A percentile compares a stretch with the other conserved stretches of the same genome.
phyloP scores from a whole-genome alignment of 1,140 invertebrate genomes.

The Triops longicaudatus region DNA sequence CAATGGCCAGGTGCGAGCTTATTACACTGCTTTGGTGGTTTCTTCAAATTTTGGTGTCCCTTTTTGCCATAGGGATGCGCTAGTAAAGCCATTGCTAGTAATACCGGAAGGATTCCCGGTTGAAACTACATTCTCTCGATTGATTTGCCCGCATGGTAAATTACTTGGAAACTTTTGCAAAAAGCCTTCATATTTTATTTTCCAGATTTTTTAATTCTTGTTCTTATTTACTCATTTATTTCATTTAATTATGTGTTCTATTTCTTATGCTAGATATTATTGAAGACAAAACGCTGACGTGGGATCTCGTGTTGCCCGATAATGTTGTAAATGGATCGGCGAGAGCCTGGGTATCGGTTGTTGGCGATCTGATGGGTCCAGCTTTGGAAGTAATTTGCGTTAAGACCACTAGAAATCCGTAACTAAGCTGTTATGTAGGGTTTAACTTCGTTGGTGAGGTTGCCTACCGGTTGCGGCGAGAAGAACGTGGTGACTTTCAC shows the following conservation, averaged over 20 bases:
- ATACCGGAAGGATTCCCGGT: conserved; percentile 52
- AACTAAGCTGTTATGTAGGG: neutral
- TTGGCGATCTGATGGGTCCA: conserved; percentile 53
- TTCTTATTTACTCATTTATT: neutral
- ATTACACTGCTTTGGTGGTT: neutral
- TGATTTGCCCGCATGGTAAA: conserved; percentile 44
- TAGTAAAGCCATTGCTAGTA: conserved; percentile 50
- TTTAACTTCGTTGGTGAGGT: conserved; percentile 47
- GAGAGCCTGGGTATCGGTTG: conserved; percentile 47
- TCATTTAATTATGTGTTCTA: too few relatives aligned
- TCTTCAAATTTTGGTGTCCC: neutral
- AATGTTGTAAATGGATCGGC: conserved; percentile 48
- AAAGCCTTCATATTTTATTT: neutral
- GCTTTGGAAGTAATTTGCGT: conserved; percentile 38
- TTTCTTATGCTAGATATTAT: conserved; percentile 26
- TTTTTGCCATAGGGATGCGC: conserved; percentile 43
- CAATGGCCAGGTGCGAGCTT: conserved; percentile 39
- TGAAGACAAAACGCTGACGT: conserved; percentile 27
- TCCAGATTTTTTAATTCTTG: too few relatives aligned
- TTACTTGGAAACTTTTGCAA: neutral
- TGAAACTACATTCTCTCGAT: conserved; percentile 47
- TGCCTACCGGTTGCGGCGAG: conserved; percentile 67
- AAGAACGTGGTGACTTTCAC: conserved; percentile 75
- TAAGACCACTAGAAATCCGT: conserved; percentile 41
- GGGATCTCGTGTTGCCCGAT: conserved; percentile 30